Evolutionary conservation across 2,888 invertebrate species (phyloP), one percentile per base, ranked within the genome.

Genomic region (Melipona bicolor): DNA sequence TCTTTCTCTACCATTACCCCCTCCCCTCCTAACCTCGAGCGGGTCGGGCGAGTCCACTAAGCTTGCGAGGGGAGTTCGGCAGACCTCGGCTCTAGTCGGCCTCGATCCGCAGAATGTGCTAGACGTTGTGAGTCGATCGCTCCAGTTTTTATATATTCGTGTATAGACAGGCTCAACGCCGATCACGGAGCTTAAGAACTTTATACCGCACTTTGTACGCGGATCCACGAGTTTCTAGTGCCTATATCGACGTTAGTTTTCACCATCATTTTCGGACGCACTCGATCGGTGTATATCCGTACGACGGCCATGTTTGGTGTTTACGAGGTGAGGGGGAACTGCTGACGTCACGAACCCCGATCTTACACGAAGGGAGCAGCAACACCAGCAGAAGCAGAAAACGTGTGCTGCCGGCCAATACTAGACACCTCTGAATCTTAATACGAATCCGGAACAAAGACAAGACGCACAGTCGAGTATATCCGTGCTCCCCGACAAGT

Each of bases 251-350:
- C 81, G 82, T 77, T 61, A 77, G n/a, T 90, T 89, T 84, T 85
- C 84, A 78, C 82, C 79, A 67, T 88, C 87, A 81, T 78, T 78
- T 84, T 83, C 83, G 88, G 90, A 90, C 90, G 90, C 90, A 88
- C 89, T 88, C 88, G 88, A 88, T 73, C 90, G 91, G 92, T 91
- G 92, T 91, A 91, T 90, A 92, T 92, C 90, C 90, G 86, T 88
- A 83, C 91, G 93, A 93, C 94, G 92, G 94, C 94, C 94, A 94
- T 94, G 94, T 94, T 94, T 94, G 94, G 94, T 94, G 94, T 94
- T 94, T 94, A 94, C 94, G 93, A 91, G 93, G 91, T 92, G 91
- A 93, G 94, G 94, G 93, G 93, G 91, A 93, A 92, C 88, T 92
- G 91, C 92, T 94, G 93, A 93, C 94, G 94, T 93, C 93, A 93